Evolutionary conservation across 2,797 vertebrate genomes (phyloP).

Genomic region (Numenius phaeopus): DNA sequence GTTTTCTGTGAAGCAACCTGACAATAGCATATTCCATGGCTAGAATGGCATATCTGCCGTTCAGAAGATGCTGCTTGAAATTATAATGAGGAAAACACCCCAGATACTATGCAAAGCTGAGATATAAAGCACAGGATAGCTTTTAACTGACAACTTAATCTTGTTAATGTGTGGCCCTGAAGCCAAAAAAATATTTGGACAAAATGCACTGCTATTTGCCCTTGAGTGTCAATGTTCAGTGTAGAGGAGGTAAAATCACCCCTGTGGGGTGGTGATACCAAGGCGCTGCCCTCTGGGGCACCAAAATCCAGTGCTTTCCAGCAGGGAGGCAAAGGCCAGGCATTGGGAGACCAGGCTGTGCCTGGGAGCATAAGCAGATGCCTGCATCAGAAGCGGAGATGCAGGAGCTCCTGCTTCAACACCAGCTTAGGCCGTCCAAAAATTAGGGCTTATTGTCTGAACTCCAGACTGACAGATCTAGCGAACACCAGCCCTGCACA

Average conservation of each 20-base stretch:
- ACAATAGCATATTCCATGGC: rapidly evolving
- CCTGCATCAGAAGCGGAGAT: not conserved
- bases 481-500: not conserved
- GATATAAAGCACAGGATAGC: not conserved
- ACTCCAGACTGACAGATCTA: not conserved
- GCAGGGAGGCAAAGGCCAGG: not conserved
- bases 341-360: rapidly evolving
- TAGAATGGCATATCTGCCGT: not conserved
- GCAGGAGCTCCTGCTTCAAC: not conserved
- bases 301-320: rapidly evolving
- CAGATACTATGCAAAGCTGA: not conserved
- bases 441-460: not conserved
- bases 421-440: not conserved
- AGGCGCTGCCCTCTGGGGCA: not conserved
- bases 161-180: not conserved
- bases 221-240: rapidly evolving
- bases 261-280: rapidly evolving
- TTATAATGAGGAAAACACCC: not conserved
- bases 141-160: not conserved
- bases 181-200: not conserved
- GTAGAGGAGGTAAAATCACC: not conserved
- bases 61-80: not conserved
- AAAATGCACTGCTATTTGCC: not conserved
- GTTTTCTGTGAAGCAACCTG: not conserved
- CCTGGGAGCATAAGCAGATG: rapidly evolving